These are phyloP conservation scores for Aix galericulata DNA, from an alignment of 2,113 vertebrate species.

Conservation along the genomic window DNA sequence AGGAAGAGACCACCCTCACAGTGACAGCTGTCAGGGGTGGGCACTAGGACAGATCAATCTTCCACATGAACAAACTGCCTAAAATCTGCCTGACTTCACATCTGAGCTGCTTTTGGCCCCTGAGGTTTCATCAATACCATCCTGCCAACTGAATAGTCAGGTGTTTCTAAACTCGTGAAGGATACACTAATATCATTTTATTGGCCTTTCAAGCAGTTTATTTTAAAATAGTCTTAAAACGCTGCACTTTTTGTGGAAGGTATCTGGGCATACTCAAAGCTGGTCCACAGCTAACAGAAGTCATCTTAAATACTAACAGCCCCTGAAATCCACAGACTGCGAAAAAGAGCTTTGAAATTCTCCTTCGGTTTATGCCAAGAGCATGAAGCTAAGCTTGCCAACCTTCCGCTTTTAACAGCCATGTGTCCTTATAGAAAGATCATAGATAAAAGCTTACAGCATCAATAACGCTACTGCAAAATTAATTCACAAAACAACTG, in stretches of 20 bases:
- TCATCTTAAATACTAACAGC: not conserved
- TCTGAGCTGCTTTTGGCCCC: not conserved
- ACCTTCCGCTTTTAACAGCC: not conserved
- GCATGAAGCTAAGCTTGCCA: not conserved
- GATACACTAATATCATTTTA: not conserved
- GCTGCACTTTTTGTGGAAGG: not conserved
- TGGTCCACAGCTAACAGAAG: not conserved
- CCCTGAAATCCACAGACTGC: not conserved
- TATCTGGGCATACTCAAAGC: not conserved
- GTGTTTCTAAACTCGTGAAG: not conserved
- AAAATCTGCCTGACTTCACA: not conserved
- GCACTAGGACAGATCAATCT: not conserved
- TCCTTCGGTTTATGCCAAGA: not conserved
- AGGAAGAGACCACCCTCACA: not conserved
- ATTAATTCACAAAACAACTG: not conserved
- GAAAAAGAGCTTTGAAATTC: not conserved
- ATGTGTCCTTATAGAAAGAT: not conserved
- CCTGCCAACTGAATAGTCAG: not conserved
- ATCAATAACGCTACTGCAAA: not conserved
- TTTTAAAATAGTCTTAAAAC: not conserved
- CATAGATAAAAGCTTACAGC: not conserved
- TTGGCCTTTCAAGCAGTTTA: not conserved
- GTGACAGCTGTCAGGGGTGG: not conserved
- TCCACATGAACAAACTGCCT: not conserved
- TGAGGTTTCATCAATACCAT: not conserved